Conservation (phyloP, 2,797 vertebrate species). For the Hippoglossus hippoglossus region DNA sequence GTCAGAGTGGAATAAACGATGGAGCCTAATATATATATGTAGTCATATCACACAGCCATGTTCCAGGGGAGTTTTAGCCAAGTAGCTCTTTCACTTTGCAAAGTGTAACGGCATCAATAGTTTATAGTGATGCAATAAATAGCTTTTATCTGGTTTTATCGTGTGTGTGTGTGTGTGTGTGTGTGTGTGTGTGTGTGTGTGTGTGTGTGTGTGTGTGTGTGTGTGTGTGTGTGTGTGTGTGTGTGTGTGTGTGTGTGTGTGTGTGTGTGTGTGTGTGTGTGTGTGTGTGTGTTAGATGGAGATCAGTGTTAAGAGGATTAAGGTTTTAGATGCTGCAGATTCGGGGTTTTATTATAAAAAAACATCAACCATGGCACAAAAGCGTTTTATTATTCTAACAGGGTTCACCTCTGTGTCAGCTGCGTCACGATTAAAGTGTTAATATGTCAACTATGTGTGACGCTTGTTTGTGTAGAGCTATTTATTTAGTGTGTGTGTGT, state of each 20-base stretch:
- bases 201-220: slow-evolving; percentile 13
- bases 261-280: no score
- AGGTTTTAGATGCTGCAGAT: slow-evolving; percentile 64
- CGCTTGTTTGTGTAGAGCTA: not conserved
- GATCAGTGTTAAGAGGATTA: slow-evolving; percentile 75
- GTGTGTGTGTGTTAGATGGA: slow-evolving; percentile 23
- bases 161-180: slow-evolving; percentile 13
- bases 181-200: no score
- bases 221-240: no score
- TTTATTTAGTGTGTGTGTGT: not conserved
- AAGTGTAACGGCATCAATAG: no score
- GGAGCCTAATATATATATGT: no score
- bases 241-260: slow-evolving; percentile 8
- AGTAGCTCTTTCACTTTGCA: no score
- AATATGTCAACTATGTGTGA: not conserved
- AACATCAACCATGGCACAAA: slow-evolving; percentile 31
- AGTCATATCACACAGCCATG: no score
- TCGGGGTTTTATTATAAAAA: slow-evolving; percentile 60
- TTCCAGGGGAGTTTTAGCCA: no score
- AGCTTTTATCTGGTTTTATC: no score
- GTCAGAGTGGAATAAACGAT: no score
- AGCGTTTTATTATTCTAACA: slow-evolving; percentile 24
- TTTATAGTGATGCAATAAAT: no score
- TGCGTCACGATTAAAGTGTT: not conserved
- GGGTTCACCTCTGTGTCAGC: slow-evolving; percentile 13